Percentiles rank a stretch among this genome's conserved stretches.
phyloP scores from a whole-genome alignment of 2,797 vertebrate species.

The Neosalanx taihuensis region DNA sequence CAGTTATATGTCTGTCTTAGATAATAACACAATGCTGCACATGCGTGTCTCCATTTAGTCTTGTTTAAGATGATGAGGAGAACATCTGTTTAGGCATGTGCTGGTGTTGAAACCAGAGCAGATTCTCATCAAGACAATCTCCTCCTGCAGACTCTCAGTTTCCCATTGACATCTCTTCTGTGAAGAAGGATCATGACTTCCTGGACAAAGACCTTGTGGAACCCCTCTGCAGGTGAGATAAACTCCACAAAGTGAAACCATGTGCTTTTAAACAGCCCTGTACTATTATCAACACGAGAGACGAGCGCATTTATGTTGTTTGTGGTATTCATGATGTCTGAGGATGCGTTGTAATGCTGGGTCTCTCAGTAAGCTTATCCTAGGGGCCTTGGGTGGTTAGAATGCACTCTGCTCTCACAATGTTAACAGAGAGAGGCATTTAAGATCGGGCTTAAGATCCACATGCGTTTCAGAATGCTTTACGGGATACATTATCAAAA shows the following conservation, averaged over 20 bases:
- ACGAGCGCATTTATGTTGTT: too few relatives aligned
- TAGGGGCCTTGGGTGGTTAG: not conserved
- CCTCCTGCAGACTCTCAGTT: slow-evolving; percentile 86
- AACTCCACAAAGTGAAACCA: slow-evolving; percentile 3
- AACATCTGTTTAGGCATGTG: not conserved
- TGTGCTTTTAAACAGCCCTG: not conserved
- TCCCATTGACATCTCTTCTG: slow-evolving; percentile 93
- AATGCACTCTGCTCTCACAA: slow-evolving; percentile 9
- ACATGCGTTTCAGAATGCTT: slow-evolving; percentile 1
- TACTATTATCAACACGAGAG: too few relatives aligned
- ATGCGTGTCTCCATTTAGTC: not conserved
- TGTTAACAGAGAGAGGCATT: slow-evolving; percentile 14
- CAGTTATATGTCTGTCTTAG: slow-evolving; percentile 22
- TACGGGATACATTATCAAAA: not conserved
- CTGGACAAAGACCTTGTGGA: slow-evolving; percentile 98
- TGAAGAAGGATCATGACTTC: slow-evolving; percentile 98
- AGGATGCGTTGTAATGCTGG: slow-evolving; percentile 13
- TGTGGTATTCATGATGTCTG: not conserved
- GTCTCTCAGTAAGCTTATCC: slow-evolving; percentile 15
- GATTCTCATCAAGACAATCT: slow-evolving; percentile 7
- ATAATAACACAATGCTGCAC: not conserved
- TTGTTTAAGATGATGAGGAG: not conserved
- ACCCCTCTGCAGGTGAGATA: slow-evolving; percentile 91
- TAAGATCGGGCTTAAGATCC: not conserved
- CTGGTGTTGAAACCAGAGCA: not conserved